Percentiles rank a stretch among this genome's conserved stretches.
phyloP scores from a whole-genome alignment of 2,113 vertebrate genomes.

The Perca schrenkii region DNA sequence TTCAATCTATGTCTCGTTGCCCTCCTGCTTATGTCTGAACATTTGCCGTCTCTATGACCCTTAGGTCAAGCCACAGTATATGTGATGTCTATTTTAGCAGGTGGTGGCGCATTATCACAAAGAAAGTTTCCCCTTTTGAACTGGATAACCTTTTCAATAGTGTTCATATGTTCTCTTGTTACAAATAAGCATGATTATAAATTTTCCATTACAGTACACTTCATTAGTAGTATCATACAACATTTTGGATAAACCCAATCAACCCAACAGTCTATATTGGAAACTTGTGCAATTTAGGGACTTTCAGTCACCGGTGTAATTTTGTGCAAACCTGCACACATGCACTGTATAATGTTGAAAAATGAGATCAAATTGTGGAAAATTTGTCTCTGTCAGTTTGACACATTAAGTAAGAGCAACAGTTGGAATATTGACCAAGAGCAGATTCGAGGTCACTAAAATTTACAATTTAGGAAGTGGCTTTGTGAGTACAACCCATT shows the following conservation, averaged over 20 bases:
- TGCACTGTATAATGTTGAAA: neutral
- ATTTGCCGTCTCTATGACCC: too few relatives aligned
- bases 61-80: too few relatives aligned
- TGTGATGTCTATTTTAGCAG: too few relatives aligned
- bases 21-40: too few relatives aligned
- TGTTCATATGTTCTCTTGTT: too few relatives aligned
- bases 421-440: neutral
- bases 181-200: too few relatives aligned
- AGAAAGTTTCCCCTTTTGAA: too few relatives aligned
- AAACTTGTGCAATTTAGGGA: neutral
- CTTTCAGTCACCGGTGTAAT: neutral
- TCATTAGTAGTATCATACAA: neutral
- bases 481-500: neutral
- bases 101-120: too few relatives aligned
- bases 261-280: neutral
- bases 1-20: too few relatives aligned
- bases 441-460: neutral
- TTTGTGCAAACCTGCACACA: neutral
- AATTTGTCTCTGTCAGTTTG: neutral
- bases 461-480: neutral
- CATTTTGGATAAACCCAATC: neutral
- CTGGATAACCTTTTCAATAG: too few relatives aligned
- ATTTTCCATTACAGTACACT: too few relatives aligned
- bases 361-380: too few relatives aligned
- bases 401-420: neutral